Conservation (phyloP, 1,140 invertebrate species). For the Aphelinus atriplicis region DNA sequence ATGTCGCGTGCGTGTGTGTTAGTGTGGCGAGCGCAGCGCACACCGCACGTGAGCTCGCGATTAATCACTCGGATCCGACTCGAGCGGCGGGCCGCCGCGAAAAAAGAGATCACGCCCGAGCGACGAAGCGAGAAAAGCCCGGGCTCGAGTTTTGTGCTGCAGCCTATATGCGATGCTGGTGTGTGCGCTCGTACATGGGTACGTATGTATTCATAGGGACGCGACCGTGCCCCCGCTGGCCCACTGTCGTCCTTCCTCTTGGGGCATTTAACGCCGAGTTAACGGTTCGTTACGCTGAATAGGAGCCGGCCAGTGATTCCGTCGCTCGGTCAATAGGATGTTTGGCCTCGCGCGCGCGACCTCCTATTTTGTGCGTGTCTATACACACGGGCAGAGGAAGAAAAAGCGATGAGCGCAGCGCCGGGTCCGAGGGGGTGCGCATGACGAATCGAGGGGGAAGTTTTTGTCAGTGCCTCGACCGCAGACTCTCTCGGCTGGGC, state of each 20-base stretch:
- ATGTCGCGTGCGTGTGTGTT: background rate
- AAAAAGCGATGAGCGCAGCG: no score
- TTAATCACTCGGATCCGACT: background rate
- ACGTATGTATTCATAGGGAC: no score
- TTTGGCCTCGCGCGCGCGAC: constrained; percentile 50
- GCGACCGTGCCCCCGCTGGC: no score
- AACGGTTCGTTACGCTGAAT: constrained; percentile 61
- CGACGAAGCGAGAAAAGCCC: constrained; percentile 31
- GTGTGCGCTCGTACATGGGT: no score
- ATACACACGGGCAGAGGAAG: no score
- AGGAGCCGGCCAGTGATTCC: constrained; percentile 25
- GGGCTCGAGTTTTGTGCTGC: no score
- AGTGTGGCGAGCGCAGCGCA: no score
- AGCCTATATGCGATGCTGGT: no score
- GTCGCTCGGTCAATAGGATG: constrained; percentile 57
- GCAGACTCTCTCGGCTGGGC: constrained; percentile 55
- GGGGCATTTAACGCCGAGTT: constrained; percentile 58
- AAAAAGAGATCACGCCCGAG: constrained; percentile 3
- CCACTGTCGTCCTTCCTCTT: constrained; percentile 37
- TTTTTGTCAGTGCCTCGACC: constrained; percentile 57
- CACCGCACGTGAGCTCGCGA: background rate
- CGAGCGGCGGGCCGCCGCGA: background rate
- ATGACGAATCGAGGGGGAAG: constrained; percentile 58
- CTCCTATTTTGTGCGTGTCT: no score
- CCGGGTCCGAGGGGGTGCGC: constrained; percentile 44